phyloP scores from a whole-genome alignment of 1,140 invertebrate species.

The Thaumatotibia leucotreta region DNA sequence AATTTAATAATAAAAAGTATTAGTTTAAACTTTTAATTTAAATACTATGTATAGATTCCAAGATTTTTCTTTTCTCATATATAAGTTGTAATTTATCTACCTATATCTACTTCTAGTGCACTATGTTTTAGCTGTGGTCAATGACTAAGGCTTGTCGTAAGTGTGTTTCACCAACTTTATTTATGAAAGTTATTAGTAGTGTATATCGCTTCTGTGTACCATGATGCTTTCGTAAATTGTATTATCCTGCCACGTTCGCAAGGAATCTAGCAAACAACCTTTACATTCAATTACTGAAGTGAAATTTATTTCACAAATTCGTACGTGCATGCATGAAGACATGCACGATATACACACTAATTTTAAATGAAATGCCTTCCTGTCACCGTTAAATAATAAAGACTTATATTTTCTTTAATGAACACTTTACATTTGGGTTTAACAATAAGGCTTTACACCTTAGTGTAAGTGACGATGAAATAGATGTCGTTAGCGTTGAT shows the following conservation, averaged over 20 bases:
- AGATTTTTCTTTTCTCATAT: constrained; percentile 63
- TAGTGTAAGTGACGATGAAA: neutral
- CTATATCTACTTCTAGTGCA: constrained; percentile 70
- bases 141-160: constrained; percentile 51
- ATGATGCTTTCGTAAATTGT: too few relatives aligned
- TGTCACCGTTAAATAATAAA: neutral
- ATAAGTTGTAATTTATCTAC: constrained; percentile 72
- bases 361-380: neutral
- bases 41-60: constrained; percentile 75
- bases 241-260: too few relatives aligned
- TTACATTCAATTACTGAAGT: too few relatives aligned
- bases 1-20: constrained; percentile 73
- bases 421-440: neutral
- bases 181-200: neutral
- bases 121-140: constrained; percentile 73
- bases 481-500: constrained; percentile 11
- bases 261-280: too few relatives aligned
- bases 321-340: too few relatives aligned
- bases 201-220: too few relatives aligned
- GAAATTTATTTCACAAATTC: too few relatives aligned
- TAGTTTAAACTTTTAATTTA: constrained; percentile 74
- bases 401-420: neutral
- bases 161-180: constrained; percentile 37
- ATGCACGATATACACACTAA: neutral
- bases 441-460: neutral